Base-by-base conservation (phyloP, 2,113 vertebrate genomes). In the Siniperca chuatsi region DNA sequence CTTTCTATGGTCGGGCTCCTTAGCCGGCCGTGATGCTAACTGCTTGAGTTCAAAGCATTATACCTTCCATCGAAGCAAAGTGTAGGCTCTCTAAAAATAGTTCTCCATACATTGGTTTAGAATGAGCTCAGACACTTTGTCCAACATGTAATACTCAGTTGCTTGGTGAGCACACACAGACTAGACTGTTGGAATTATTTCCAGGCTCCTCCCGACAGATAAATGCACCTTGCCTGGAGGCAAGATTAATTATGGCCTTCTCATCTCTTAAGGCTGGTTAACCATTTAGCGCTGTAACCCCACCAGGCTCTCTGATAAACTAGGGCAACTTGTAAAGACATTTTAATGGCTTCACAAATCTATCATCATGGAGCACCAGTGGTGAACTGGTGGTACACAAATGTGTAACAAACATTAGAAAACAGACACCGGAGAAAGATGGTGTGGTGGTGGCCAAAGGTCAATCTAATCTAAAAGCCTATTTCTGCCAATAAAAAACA, bases 191-290 rank as follows among this genome's bases (percentile, higher is more conserved):
- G 12, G 20, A 72, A 79, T 29, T 52, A 84, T 81, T 84, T 61
- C 77, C 46, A 61, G 29, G 55, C 77, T 80, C 57, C 57, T 55
- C 40, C 77, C 33, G 11, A 65, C 74, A 75, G 81, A 90, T 88
- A 75, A 85, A 79, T 84, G 78, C 71, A 79, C 69, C 48, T 64
- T 76, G 90, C 87, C 87, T 78, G 40, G 23, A 82, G 87, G 82
- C 80, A 64, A 58, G 79, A 91, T 91, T 87, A 85, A 69, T 81
- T 83, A 74, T 29, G 82, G 75, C 79, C 79, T 83, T 48, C 78
- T 81, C 69, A 75, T 83, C 80, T 89, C 83, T 81, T 79, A 77
- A 89, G 82, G 85, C 83, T 79, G 73, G 83, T 89, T 91, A 91
- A 86, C 82, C 83, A 87, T 89, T 91, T 89, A 89, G 74, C 21